Evolutionary conservation across 2,888 invertebrate genomes (phyloP), one percentile per base, ranked within the genome.

Genomic region (Eupithecia exiguata): DNA sequence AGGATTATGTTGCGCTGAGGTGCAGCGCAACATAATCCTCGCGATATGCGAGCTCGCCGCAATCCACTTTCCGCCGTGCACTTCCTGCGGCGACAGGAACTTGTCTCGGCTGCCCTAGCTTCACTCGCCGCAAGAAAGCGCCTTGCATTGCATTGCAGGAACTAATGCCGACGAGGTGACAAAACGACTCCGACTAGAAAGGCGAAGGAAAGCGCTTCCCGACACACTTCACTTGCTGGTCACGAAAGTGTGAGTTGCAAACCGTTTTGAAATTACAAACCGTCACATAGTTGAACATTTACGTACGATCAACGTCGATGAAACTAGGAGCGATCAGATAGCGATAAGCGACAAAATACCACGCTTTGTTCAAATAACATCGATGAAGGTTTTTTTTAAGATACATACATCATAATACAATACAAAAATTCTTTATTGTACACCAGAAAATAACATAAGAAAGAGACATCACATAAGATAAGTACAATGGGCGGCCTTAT

Each of bases 71-170:
- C 36, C 63, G 63, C 16, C 18, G 63, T 5, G 21, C 46, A 71
- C 74, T 74, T 74, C 74, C 71, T 68, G 74, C 14, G 66, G 38
- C 69, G 66, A 74, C 74, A 69, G 74, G 74, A 71, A 74, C 71
- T 68, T 10, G 21, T 35, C 9, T 65, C 21, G 36, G 38, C 36
- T 38, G 38, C 18, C 36, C 63, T 9, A 3, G 36, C 36, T 36
- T 5, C 16, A 1, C 38, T 18, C 62, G 53, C 21, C 5, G 21
- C 53, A n/a, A n/a, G 49, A 49, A n/a, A 49, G 49, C n/a, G 49
- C 49, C 21, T 18, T 46, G 46, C 18, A 6, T 6, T 36, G 36
- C 36, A 12, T 49, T 63, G 36, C 63, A 63, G 63, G 62, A 35
- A 63, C 36, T 36, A 63, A 16, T 35, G 62, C 18, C 9, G 12